phyloP scores from a whole-genome alignment of 2,113 vertebrate genomes.

The Nycticebus coucang region DNA sequence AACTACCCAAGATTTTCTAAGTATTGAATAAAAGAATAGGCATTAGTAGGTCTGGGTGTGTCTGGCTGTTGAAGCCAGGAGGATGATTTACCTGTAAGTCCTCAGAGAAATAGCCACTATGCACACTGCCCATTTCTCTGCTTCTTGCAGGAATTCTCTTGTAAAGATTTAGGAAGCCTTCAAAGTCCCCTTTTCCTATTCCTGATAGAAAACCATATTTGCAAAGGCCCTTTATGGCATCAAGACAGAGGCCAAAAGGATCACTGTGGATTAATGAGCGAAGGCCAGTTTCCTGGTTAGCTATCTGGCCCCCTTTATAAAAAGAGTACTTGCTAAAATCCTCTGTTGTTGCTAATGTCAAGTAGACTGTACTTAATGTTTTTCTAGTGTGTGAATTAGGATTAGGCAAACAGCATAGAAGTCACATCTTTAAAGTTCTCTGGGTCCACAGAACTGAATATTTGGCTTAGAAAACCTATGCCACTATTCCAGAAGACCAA shows the following conservation, averaged over 20 bases:
- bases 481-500: background rate
- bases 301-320: background rate
- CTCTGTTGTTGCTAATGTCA: background rate
- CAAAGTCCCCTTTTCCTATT: background rate
- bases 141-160: background rate
- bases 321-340: fast-evolving
- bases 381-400: background rate
- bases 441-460: background rate
- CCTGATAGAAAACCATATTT: background rate
- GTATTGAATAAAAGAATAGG: slow-evolving; percentile 22
- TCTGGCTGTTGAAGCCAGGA: background rate
- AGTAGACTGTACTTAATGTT: background rate
- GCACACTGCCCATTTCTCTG: background rate
- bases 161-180: background rate
- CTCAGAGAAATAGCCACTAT: background rate
- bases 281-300: background rate
- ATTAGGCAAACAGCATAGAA: background rate
- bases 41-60: background rate
- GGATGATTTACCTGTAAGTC: background rate
- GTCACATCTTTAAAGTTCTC: background rate
- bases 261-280: background rate
- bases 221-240: background rate
- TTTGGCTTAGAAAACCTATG: background rate
- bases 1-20: background rate
- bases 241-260: background rate